Base-by-base conservation (phyloP, 1,140 invertebrate genomes). In the Drosophila pseudoananassae region DNA sequence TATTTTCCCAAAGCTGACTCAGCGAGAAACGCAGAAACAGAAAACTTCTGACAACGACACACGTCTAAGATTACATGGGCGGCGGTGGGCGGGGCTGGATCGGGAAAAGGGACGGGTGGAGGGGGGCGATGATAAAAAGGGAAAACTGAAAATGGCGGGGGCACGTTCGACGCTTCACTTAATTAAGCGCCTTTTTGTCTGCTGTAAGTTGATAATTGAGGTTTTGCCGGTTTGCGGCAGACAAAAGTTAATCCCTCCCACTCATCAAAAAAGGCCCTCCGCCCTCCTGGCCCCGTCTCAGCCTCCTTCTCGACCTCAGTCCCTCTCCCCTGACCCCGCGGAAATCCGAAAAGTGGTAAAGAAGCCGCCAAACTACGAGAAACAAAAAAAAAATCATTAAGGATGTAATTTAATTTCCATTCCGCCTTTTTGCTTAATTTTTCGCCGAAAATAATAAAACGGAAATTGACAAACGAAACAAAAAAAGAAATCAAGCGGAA, bases 171-270 rank as follows among this genome's bases (percentile, higher is more conserved):
- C 75, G 80, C 79, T 78, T 83, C 80, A 78, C 80, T 83, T 83
- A 83, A 83, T 83, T 83, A 83, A 83, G 80, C 80, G 80, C 80
- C 76, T 78, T 72, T 82, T 83, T 78, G 80, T 83, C 80, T 82
- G 71, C 75, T 78, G 70, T 82, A 83, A 83, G 79, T 83, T 78
- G 80, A 83, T 83, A 83, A 83, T 83, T 83, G 79, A 83, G 80
- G 79, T 83, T 82, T 78, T 60, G 71, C 75, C 79, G 58, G 75
- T 76, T 72, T 72, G 53, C 51, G 50, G 71, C 75, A 69, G 70
- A 80, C 81, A 78, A 76, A 83, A 84, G 80, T 84, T 83, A 83
- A 83, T 76, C 66, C 76, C 57, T 47, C 50, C 40, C 40, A 53
- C 69, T 52, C 56, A 66, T 80, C 20, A 68, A 68, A 60, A 9